Evolutionary conservation across 2,888 invertebrate genomes (phyloP).

Genomic region (Margaritifera margaritifera): DNA sequence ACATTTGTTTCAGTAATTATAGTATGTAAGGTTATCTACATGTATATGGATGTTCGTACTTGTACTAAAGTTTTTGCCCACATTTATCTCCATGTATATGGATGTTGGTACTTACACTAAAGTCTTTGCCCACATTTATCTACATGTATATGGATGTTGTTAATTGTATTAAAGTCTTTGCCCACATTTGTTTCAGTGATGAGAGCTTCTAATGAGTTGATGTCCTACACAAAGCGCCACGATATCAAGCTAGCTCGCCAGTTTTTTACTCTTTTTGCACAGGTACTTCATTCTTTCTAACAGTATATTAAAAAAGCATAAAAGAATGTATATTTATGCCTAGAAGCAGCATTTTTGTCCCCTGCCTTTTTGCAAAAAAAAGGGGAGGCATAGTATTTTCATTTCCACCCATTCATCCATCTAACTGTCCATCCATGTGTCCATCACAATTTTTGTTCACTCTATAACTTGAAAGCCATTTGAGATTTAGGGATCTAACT

Average conservation of each 20-base stretch:
- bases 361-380: too few relatives aligned
- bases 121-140: conserved; percentile 1
- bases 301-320: too few relatives aligned
- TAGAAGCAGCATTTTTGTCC: too few relatives aligned
- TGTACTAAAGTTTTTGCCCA: neutral
- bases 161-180: neutral
- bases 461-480: too few relatives aligned
- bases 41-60: conserved; percentile 3
- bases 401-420: too few relatives aligned
- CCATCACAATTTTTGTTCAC: too few relatives aligned
- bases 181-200: conserved; percentile 75
- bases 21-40: neutral
- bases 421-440: too few relatives aligned
- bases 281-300: conserved; percentile 53
- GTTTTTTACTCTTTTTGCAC: conserved; percentile 76
- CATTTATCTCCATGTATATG: too few relatives aligned
- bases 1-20: conserved; percentile 75
- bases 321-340: too few relatives aligned
- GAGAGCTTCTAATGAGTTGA: conserved; percentile 84
- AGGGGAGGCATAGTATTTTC: too few relatives aligned
- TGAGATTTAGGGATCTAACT: too few relatives aligned
- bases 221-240: conserved; percentile 87
- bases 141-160: neutral
- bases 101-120: conserved; percentile 3
- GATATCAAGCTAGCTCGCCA: conserved; percentile 86